Base-by-base conservation (phyloP, 2,888 invertebrate genomes). In the Fragum whitleyi region DNA sequence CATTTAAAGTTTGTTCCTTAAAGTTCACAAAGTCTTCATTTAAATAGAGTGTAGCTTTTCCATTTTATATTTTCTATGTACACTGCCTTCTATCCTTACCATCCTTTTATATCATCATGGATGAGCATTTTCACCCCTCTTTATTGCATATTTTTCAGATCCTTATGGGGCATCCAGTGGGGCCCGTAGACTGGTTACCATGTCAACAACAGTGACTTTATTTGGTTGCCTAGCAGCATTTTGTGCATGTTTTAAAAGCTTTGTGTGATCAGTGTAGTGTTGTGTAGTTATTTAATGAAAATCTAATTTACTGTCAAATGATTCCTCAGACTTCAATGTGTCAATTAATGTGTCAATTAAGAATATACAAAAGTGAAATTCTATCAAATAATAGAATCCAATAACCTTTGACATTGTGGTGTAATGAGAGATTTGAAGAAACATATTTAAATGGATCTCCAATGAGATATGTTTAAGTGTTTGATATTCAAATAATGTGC, bases 161-260 rank as follows among this genome's bases (percentile, higher is more conserved):
- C 19, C 65, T 36, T n/a, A 16, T 16, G 21, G 21, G 65, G 42
- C 21, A 16, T 61, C 61, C 1, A 26, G 29, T 42, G 61, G 61
- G 61, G 61, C 61, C n/a, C 42, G 39, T 65, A 65, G 65, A 65
- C 42, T 65, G 65, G 65, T 65, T 65, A 32, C 53, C 59, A 65
- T 77, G 28, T 42, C 77, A 47, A 59, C 73, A 61, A 73, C 74
- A 36, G 62, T 75, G 70, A 74, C 79, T 21, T 51, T 81, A 75
- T 53, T 80, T 67, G 77, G 78, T 73, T 75, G 73, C 65, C 75
- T 83, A 39, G 75, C 77, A 55, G 72, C 83, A 36, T 29, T 82
- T 14, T 69, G 28, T 73, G 83, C 83, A 80, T 83, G 83, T 68
- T 51, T 83, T 29, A 77, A 67, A 77, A 57, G 77, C 83, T 80